Conservation (phyloP, 2,113 vertebrate genomes). For the Microcebus ravelobensis region DNA sequence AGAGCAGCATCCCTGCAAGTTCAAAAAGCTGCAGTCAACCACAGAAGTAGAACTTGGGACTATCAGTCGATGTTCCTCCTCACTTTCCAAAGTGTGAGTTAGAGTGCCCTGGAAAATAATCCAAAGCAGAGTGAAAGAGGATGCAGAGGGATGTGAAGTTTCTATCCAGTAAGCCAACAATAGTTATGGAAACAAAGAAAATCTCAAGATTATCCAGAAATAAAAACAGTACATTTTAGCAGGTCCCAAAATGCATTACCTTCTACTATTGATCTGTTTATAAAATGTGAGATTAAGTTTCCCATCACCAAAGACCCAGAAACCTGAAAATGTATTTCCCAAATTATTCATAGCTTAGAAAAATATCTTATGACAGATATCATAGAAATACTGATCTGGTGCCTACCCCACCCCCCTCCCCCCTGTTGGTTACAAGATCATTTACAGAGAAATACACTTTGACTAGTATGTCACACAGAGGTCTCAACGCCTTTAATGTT, state of each 20-base stretch:
- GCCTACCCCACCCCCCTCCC: not conserved
- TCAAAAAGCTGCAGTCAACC: not conserved
- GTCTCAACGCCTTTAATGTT: not conserved
- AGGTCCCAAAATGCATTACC: not conserved
- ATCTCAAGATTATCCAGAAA: not conserved
- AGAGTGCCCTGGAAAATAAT: not conserved
- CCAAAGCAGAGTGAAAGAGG: not conserved
- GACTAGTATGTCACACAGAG: not conserved
- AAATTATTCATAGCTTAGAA: not conserved
- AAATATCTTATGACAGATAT: not conserved
- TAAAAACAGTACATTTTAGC: not conserved
- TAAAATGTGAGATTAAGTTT: not conserved
- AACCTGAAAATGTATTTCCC: constrained; percentile 39
- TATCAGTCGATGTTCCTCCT: not conserved
- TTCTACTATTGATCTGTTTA: not conserved
- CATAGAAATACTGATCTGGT: not conserved
- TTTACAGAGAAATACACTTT: constrained; percentile 41
- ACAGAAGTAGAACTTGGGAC: not conserved
- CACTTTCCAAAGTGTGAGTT: not conserved
- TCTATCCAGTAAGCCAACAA: not conserved
- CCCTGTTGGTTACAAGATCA: not conserved
- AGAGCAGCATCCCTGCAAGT: not conserved
- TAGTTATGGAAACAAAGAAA: not conserved
- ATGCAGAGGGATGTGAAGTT: not conserved
- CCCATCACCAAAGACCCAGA: not conserved